Percentiles rank a stretch among this genome's conserved stretches.
phyloP scores from a whole-genome alignment of 2,113 vertebrate genomes.

The Caranx ignobilis region DNA sequence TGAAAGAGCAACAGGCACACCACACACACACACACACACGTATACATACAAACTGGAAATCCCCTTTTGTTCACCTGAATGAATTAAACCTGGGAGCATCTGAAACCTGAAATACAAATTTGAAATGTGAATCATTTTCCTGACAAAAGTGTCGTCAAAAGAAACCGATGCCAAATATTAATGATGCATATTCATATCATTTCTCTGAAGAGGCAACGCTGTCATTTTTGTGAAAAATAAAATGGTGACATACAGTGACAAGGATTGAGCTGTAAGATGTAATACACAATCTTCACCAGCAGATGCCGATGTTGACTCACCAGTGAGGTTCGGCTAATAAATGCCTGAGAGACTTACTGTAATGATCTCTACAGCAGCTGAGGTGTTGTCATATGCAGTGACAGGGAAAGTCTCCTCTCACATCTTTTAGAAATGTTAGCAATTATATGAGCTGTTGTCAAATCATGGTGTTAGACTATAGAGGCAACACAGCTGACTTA shows the following conservation, averaged over 20 bases:
- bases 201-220: background rate
- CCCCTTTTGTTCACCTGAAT: constrained; percentile 70
- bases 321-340: background rate
- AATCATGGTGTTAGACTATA: background rate
- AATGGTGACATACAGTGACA: background rate
- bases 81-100: constrained; percentile 49
- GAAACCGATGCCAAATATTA: background rate
- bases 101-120: constrained; percentile 17
- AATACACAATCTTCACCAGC: constrained; percentile 50
- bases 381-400: background rate
- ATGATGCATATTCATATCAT: background rate
- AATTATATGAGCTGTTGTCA: background rate
- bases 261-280: constrained; percentile 10
- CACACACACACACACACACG: constrained; percentile 29
- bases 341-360: background rate
- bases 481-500: background rate
- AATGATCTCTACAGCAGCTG: background rate
- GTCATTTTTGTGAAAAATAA: background rate
- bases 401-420: background rate
- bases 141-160: background rate
- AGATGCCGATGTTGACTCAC: constrained; percentile 56
- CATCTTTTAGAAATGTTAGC: background rate
- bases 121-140: background rate
- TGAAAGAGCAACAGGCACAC: constrained; percentile 69
- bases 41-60: constrained; percentile 51